Base-by-base conservation (phyloP, 1,140 invertebrate species). In the Stenopsyche tienmushanensis region DNA sequence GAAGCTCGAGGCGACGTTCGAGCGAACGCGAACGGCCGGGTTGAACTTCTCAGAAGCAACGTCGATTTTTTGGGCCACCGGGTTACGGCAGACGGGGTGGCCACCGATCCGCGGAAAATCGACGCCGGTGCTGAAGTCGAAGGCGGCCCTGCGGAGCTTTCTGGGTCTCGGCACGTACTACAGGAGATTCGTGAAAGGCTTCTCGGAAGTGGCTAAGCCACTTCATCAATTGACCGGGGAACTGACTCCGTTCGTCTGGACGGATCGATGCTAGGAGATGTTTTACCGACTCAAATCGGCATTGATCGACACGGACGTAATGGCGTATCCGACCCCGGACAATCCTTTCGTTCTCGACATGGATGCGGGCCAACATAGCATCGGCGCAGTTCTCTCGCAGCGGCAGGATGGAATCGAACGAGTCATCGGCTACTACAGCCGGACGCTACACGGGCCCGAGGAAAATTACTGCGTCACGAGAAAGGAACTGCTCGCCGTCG, bases 301-400 rank as follows among this genome's bases (percentile, higher is more conserved):
- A 8, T 39, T 39, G n/a, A n/a, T 39, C 7, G n/a, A 7, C 7
- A n/a, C 34, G 34, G 7, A 7, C n/a, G n/a, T 39, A 39, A 8
- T 39, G 34, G 7, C 34, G 65, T 73, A 71, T 41, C 73, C 77
- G 8, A 58, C 74, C 45, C 74, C 73, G 58, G 10, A 53, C 0
- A 55, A 74, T 69, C 21, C 49, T 21, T 77, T 79, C 65, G 57
- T 70, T 1, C 20, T 77, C 10, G 74, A 72, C 0, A 75, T n/a
- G n/a, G n/a, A n/a, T n/a, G n/a, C n/a, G n/a, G n/a, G n/a, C n/a
- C n/a, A n/a, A n/a, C n/a, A n/a, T n/a, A n/a, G n/a, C n/a, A n/a
- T n/a, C n/a, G n/a, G n/a, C n/a, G n/a, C n/a, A n/a, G n/a, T n/a
- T n/a, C n/a, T n/a, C n/a, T n/a, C n/a, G n/a, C n/a, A n/a, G n/a